phyloP scores from a whole-genome alignment of 1,140 invertebrate species.

The Varroa destructor region DNA sequence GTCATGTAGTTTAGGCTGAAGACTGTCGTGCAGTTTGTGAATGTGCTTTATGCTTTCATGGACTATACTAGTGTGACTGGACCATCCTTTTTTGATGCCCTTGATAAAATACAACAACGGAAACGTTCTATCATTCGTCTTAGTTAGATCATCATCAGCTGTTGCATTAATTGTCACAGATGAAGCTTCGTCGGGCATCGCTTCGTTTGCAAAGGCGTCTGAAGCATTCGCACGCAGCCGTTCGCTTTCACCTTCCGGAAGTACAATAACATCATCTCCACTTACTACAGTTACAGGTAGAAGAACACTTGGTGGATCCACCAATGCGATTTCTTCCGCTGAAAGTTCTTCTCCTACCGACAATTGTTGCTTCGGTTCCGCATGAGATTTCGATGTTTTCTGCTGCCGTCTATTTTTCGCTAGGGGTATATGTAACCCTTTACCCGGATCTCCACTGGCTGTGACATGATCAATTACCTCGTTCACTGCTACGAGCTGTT shows the following conservation, averaged over 20 bases:
- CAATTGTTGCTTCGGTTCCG: no score
- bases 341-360: no score
- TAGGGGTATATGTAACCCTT: no score
- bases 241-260: background rate
- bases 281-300: no score
- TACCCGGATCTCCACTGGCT: background rate
- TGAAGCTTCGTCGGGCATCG: background rate
- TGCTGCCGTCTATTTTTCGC: no score
- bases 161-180: background rate
- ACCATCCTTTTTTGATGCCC: constrained; percentile 14
- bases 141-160: no score
- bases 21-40: constrained; percentile 17
- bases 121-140: no score
- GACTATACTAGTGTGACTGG: background rate
- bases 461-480: background rate
- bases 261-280: no score
- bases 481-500: background rate
- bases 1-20: constrained; percentile 22
- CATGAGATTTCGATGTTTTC: no score
- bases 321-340: no score
- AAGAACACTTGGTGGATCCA: no score
- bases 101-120: background rate
- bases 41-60: constrained; percentile 17
- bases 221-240: no score
- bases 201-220: background rate